Evolutionary conservation across 2,113 vertebrate genomes (phyloP).

Genomic region (Colius striatus): DNA sequence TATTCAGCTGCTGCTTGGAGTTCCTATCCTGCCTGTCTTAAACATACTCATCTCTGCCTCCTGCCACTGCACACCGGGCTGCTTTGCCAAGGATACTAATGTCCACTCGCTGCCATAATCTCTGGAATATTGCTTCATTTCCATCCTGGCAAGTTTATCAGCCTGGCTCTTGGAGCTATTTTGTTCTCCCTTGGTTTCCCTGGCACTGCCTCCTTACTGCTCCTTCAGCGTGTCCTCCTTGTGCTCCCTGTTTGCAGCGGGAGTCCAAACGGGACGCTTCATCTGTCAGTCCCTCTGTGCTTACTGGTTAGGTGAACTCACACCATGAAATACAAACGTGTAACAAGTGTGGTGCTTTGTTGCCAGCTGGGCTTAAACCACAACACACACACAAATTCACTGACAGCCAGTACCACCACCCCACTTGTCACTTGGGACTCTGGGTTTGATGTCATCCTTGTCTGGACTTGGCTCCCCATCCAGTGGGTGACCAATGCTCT

Average conservation of each 20-base stretch:
- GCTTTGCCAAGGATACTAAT: constrained; percentile 2
- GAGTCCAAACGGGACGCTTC: background rate
- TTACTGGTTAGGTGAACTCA: background rate
- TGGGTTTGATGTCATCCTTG: background rate
- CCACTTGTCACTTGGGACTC: background rate
- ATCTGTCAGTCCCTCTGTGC: background rate
- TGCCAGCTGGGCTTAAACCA: too few relatives aligned
- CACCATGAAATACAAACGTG: background rate
- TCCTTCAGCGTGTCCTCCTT: background rate
- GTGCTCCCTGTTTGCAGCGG: background rate
- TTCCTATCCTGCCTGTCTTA: background rate
- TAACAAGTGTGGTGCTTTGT: too few relatives aligned
- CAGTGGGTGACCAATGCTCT: background rate
- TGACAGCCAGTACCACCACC: background rate
- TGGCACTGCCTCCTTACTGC: background rate
- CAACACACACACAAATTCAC: background rate
- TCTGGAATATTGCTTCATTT: constrained; percentile 10
- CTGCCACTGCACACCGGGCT: background rate
- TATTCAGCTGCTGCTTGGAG: background rate
- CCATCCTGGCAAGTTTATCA: constrained; percentile 16
- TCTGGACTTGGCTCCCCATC: background rate
- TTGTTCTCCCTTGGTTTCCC: background rate
- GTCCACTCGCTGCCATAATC: background rate
- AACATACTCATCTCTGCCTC: background rate
- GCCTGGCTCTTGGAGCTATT: background rate